These are phyloP conservation scores for Chymomyza caudatula DNA, from an alignment of 2,888 invertebrate species.

Conservation along the genomic window DNA sequence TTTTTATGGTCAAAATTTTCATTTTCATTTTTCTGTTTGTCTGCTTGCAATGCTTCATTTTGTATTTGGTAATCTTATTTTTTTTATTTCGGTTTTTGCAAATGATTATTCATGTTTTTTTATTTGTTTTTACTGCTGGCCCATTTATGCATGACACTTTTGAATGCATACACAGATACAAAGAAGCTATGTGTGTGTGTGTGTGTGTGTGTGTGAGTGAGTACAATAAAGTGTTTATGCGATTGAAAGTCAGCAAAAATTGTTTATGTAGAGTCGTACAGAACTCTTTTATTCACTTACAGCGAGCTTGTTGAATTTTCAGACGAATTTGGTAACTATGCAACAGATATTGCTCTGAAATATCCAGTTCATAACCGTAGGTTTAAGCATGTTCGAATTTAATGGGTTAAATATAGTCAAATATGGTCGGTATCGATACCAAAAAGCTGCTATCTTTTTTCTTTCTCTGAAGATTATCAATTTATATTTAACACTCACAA, in stretches of 20 bases:
- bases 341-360: no score
- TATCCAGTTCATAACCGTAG: no score
- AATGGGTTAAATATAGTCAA: no score
- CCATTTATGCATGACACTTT: conserved; percentile 2
- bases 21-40: conserved; percentile 8
- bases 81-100: neutral
- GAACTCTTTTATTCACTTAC: conserved; percentile 12
- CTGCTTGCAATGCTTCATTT: neutral
- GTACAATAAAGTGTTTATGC: neutral
- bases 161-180: neutral
- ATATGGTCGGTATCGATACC: no score
- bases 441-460: no score
- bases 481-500: no score
- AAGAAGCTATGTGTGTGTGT: neutral
- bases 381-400: no score
- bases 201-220: conserved; percentile 21
- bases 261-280: conserved; percentile 1
- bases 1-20: conserved; percentile 2
- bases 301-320: neutral
- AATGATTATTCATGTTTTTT: conserved; percentile 38
- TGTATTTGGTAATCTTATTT: neutral
- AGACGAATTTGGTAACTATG: neutral
- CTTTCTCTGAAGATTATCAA: no score
- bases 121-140: conserved; percentile 14
- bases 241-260: conserved; percentile 14